Conservation (phyloP, 2,797 vertebrate genomes). For the Orientallactaga sibirica region DNA sequence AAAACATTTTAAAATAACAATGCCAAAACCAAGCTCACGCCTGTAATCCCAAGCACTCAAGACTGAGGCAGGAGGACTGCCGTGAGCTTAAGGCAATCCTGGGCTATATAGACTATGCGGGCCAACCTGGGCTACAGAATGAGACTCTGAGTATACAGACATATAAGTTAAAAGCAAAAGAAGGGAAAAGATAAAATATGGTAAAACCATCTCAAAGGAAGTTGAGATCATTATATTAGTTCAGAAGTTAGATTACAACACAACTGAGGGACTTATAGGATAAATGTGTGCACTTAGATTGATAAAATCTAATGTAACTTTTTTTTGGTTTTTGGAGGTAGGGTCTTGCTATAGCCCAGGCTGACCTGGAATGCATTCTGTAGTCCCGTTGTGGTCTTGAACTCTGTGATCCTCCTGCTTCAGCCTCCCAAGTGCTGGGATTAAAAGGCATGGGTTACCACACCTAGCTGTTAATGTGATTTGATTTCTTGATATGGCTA, state of each 20-base stretch:
- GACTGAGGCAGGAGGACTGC: not conserved
- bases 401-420: too few relatives aligned
- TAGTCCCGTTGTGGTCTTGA: too few relatives aligned
- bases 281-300: not conserved
- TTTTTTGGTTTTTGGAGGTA: too few relatives aligned
- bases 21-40: too few relatives aligned
- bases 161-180: not conserved
- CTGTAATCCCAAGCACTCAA: too few relatives aligned
- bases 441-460: too few relatives aligned
- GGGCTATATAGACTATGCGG: too few relatives aligned
- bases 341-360: too few relatives aligned
- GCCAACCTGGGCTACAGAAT: not conserved
- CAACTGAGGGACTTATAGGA: not conserved
- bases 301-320: not conserved
- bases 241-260: conserved; percentile 38
- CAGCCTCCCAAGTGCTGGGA: too few relatives aligned
- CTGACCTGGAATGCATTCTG: too few relatives aligned
- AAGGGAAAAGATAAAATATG: not conserved
- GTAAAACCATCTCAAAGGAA: conserved; percentile 29
- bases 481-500: not conserved
- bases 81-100: not conserved
- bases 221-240: not conserved
- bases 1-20: too few relatives aligned
- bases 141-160: not conserved
- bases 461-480: too few relatives aligned